These are phyloP conservation scores for Chlamydotis undulata DNA, from an alignment of 2,113 vertebrate species.

Conservation along the genomic window DNA sequence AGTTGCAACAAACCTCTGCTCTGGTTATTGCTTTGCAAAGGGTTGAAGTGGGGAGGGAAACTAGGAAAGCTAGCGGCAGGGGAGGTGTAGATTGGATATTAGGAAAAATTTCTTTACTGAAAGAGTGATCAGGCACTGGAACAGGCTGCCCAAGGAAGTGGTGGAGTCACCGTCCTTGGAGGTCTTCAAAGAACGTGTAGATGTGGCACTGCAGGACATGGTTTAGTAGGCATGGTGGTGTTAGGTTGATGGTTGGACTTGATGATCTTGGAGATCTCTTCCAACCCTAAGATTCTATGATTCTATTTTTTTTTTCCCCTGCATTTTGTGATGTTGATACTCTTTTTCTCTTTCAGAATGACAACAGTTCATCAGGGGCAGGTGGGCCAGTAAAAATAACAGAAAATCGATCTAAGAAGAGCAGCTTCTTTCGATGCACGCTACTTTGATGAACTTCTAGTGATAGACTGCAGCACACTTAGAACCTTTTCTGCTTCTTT, in stretches of 20 bases:
- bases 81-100: too few species aligned
- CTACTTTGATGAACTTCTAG: conserved; percentile 86
- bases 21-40: neutral
- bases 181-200: too few species aligned
- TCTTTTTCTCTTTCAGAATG: conserved; percentile 79
- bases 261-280: too few species aligned
- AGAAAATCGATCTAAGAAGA: conserved; percentile 94
- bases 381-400: conserved; percentile 93
- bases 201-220: too few species aligned
- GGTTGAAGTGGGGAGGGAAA: neutral
- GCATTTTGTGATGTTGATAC: neutral
- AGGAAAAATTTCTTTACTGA: too few species aligned
- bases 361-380: conserved; percentile 83
- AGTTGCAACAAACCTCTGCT: neutral
- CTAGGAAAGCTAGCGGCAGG: neutral
- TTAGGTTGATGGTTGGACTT: too few species aligned
- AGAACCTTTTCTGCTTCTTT: conserved; percentile 80
- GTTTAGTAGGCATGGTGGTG: too few species aligned
- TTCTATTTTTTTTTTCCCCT: neutral
- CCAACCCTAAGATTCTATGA: too few species aligned
- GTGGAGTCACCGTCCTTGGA: too few species aligned
- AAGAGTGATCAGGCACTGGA: too few species aligned
- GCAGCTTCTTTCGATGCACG: conserved; percentile 92
- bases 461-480: conserved; percentile 79
- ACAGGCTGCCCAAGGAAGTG: too few species aligned